These are phyloP conservation scores for Sinohyriopsis cumingii DNA, from an alignment of 2,888 invertebrate species.

Conservation along the genomic window DNA sequence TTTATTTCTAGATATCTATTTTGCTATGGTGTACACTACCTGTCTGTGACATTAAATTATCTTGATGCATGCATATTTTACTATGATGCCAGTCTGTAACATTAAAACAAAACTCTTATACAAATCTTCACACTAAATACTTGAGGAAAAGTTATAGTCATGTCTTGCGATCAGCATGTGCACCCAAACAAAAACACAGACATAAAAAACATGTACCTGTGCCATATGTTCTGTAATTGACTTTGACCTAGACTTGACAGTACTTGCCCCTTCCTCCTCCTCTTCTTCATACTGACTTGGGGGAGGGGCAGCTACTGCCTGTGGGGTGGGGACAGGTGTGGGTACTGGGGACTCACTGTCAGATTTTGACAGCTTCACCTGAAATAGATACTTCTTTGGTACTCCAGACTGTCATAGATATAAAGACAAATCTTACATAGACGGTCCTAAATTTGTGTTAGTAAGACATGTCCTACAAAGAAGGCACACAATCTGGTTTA, in stretches of 20 bases:
- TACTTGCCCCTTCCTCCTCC: conserved; percentile 32
- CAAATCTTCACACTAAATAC: too few species aligned
- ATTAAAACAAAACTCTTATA: too few species aligned
- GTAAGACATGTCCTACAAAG: too few species aligned
- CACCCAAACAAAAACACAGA: not conserved
- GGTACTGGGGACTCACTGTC: conserved; percentile 46
- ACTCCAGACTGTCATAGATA: not conserved
- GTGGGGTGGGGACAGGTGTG: conserved; percentile 19
- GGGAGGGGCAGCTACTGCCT: conserved; percentile 14
- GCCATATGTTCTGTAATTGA: conserved; percentile 64
- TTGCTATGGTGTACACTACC: too few species aligned
- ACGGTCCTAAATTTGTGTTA: too few species aligned
- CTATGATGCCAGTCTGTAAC: too few species aligned
- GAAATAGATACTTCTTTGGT: not conserved
- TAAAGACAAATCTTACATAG: not conserved
- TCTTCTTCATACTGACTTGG: conserved; percentile 25
- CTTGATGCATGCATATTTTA: too few species aligned
- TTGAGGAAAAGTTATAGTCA: too few species aligned
- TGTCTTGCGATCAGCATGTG: too few species aligned
- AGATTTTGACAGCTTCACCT: conserved; percentile 62
- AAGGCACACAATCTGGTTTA: too few species aligned
- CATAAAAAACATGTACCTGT: conserved; percentile 37
- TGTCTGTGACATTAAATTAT: too few species aligned
- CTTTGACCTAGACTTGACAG: conserved; percentile 60
- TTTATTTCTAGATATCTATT: too few species aligned